Percentiles rank a stretch among this genome's conserved stretches.
Evolutionary conservation across 2,797 vertebrate species (phyloP).

Genomic region (Mus spretus): DNA sequence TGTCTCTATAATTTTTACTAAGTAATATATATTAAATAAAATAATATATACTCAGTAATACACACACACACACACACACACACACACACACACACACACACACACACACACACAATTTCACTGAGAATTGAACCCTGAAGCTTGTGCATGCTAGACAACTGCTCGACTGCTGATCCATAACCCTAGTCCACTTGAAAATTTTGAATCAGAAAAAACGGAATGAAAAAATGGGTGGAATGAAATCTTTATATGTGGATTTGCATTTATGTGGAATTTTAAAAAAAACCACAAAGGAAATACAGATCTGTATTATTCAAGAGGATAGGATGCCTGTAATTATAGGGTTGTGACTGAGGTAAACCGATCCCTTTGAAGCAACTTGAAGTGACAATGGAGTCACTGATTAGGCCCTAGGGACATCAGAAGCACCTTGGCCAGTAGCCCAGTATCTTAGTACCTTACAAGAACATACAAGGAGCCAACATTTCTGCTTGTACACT

Average conservation of each 20-base stretch:
- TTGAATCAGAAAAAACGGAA: constrained; percentile 44
- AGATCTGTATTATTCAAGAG: not conserved
- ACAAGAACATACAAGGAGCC: not conserved
- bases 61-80: not conserved
- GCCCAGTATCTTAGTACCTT: not conserved
- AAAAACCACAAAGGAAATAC: not conserved
- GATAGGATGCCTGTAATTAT: not conserved
- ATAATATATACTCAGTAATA: not conserved
- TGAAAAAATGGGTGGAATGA: not conserved
- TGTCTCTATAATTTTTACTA: not conserved
- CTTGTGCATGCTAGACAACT: not conserved
- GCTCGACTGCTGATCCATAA: not conserved
- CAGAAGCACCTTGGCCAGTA: not conserved
- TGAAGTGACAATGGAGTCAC: not conserved
- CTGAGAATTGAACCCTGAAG: not conserved
- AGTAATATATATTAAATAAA: not conserved
- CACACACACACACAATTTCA: not conserved
- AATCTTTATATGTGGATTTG: constrained; percentile 4
- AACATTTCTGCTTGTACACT: not conserved
- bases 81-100: too few species aligned
- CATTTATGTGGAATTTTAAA: constrained; percentile 1
- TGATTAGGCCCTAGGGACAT: not conserved
- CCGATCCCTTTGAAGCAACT: not conserved
- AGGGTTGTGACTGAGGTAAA: not conserved
- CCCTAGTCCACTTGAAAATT: not conserved